Evolutionary conservation across 92 coral and sea anemone genomes (phyloP).

Genomic region (Umimayanthus chanpuru): DNA sequence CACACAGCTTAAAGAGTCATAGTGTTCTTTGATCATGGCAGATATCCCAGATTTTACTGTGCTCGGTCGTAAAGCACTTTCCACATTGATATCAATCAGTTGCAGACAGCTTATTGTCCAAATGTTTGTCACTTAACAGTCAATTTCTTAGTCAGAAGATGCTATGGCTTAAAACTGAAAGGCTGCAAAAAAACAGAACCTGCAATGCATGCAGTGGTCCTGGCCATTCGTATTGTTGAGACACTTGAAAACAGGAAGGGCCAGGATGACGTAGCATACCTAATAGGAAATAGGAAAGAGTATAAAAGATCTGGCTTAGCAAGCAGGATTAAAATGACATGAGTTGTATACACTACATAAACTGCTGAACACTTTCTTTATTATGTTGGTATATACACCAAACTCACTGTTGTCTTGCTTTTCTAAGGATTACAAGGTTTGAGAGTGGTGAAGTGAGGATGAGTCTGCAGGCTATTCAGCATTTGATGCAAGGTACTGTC

Average conservation of each 20-base stretch:
- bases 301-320: too few species aligned
- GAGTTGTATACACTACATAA: background rate
- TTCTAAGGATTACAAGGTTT: background rate
- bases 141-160: background rate
- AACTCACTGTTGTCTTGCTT: background rate
- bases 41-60: too few species aligned
- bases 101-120: too few species aligned
- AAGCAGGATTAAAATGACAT: background rate
- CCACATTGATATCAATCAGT: too few species aligned
- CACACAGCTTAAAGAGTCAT: too few species aligned
- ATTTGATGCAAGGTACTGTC: background rate
- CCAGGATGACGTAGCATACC: too few species aligned
- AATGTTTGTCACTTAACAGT: too few species aligned
- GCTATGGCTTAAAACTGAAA: background rate
- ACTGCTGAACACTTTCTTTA: background rate
- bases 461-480: conserved; percentile 3
- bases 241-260: too few species aligned
- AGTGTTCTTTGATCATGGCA: too few species aligned
- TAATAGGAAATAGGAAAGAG: too few species aligned
- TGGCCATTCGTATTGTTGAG: background rate
- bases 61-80: too few species aligned
- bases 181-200: background rate
- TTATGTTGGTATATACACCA: background rate
- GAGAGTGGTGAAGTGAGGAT: background rate
- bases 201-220: background rate